Base-by-base conservation (phyloP, 2,888 invertebrate genomes). In the Platynereis dumerilii region DNA sequence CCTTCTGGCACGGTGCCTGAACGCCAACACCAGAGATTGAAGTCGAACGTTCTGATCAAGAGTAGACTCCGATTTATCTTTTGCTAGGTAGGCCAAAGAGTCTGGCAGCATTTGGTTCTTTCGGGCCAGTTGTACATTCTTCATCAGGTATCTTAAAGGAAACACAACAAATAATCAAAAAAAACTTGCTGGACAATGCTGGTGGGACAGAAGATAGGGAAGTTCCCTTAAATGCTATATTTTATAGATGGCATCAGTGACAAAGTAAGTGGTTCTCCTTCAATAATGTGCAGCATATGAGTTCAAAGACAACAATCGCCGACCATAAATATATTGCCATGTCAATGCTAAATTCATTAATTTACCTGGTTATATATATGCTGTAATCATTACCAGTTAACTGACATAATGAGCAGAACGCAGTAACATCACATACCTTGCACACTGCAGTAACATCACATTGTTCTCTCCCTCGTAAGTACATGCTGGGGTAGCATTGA, bases 381-480 rank as follows among this genome's bases (percentile, higher is more conserved):
- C n/a, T n/a, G n/a, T n/a, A n/a, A n/a, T 10, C 42, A 60, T 69
- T 28, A 80, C 67, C 42, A 10, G 10, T 12, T 12, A 42, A 12
- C 17, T 10, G 17, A 42, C 17, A 42, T n/a, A n/a, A n/a, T n/a
- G n/a, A n/a, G n/a, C n/a, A n/a, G n/a, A n/a, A n/a, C n/a, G n/a
- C n/a, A n/a, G n/a, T n/a, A n/a, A n/a, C n/a, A n/a, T n/a, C 12
- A 39, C 52, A 59, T 66, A 85, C 85, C 85, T 80, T 1, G 96
- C 94, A 0, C 94, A 93, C 86, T 97, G 97, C 61, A 97, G 86
- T 65, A 92, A 86, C 83, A 97, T 87, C 24, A 97, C 96, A 0
- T 96, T 96, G 84, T 97, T 96, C 87, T 97, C 96, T 0, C 97
- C 97, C 86, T 97, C 96, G 81, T 96, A 97, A 0, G 96, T 97